Evolutionary conservation across 2,113 vertebrate species (phyloP).

Genomic region (Microcebus tavaratra): DNA sequence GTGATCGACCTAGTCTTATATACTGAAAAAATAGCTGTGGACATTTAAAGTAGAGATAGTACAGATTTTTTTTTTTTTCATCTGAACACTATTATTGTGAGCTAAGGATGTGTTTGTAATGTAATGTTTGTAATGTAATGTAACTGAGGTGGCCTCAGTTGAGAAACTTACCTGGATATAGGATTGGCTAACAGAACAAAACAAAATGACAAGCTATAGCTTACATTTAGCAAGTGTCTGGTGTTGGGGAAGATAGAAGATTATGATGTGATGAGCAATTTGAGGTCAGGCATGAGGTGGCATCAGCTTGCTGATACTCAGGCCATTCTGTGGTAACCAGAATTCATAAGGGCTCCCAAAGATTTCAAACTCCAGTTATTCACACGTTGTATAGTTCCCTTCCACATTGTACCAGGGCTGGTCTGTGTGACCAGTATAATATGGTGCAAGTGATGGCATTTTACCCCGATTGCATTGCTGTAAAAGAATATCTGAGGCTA

Average conservation of each 20-base stretch:
- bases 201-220: neutral
- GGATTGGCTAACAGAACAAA: neutral
- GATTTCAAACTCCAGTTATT: neutral
- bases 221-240: neutral
- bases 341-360: neutral
- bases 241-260: neutral
- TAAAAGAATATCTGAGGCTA: too few relatives aligned
- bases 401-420: neutral
- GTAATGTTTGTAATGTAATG: too few relatives aligned
- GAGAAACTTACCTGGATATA: neutral
- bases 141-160: neutral
- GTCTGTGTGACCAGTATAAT: neutral
- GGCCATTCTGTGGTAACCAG: neutral
- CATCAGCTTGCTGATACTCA: neutral
- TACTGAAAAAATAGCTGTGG: neutral
- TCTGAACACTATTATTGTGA: neutral
- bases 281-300: neutral
- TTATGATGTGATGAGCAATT: neutral
- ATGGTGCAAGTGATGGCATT: neutral
- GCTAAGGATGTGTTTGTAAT: neutral
- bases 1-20: neutral
- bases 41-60: neutral
- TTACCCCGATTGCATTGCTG: too few relatives aligned
- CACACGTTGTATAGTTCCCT: neutral
- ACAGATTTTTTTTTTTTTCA: neutral